Percentiles rank a stretch among this genome's conserved stretches.
These are phyloP conservation scores for Gymnoscelis rufifasciata DNA, from an alignment of 2,888 invertebrate genomes.

Conservation along the genomic window DNA sequence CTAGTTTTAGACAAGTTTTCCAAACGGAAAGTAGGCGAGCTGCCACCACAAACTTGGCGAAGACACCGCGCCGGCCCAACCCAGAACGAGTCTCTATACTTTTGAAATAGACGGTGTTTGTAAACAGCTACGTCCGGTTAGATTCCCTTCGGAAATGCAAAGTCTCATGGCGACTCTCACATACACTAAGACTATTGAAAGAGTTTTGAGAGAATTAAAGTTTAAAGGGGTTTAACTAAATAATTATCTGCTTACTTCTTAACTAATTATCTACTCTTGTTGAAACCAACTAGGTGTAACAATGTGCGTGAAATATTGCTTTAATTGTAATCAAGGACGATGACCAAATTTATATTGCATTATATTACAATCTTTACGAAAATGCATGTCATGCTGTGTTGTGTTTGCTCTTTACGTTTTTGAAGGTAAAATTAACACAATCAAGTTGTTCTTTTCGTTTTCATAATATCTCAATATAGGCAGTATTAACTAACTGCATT, in stretches of 20 bases:
- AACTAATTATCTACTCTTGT: no score
- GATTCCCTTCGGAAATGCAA: conserved; percentile 4
- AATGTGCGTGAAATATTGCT: not conserved
- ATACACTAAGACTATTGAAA: not conserved
- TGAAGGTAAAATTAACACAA: not conserved
- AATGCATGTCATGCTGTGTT: not conserved
- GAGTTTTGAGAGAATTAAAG: not conserved
- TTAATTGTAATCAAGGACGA: not conserved
- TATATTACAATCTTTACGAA: not conserved
- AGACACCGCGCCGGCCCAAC: conserved; percentile 27
- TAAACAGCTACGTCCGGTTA: conserved; percentile 16
- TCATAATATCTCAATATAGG: not conserved
- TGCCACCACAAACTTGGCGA: conserved; percentile 43
- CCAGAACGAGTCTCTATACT: conserved; percentile 14
- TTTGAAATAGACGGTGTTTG: conserved; percentile 19
- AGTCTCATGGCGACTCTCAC: not conserved
- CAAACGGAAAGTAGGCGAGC: conserved; percentile 72
- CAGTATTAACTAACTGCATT: no score
- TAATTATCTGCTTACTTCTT: no score
- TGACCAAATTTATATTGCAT: not conserved
- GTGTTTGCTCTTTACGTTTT: not conserved
- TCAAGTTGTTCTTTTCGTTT: not conserved
- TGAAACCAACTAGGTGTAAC: no score
- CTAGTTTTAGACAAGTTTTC: conserved; percentile 72
- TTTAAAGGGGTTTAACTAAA: not conserved